Evolutionary conservation across 2,888 invertebrate genomes (phyloP).

Genomic region (Protophormia terraenovae): DNA sequence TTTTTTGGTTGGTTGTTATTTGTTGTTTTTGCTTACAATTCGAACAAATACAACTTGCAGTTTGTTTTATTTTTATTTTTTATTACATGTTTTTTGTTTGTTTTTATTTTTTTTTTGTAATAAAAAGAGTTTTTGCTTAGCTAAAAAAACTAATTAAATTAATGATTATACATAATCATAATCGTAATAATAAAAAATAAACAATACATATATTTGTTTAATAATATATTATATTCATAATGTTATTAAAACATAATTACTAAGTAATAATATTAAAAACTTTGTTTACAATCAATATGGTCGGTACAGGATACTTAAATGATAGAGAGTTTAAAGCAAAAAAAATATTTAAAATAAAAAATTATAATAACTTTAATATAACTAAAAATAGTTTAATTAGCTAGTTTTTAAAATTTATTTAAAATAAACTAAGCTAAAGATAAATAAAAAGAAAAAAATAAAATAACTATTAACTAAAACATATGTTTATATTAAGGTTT

Average conservation of each 20-base stretch:
- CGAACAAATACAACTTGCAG: conserved; percentile 77
- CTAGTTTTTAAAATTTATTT: conserved; percentile 1
- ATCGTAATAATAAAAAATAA: conserved; percentile 45
- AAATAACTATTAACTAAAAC: not conserved
- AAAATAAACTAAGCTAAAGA: conserved; percentile 18
- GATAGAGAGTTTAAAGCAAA: not conserved
- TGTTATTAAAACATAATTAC: conserved; percentile 39
- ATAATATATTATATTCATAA: conserved; percentile 18
- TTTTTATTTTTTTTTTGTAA: conserved; percentile 50
- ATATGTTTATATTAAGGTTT: no score
- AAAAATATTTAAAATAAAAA: not conserved
- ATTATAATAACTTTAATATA: not conserved
- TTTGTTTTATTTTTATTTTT: conserved; percentile 51
- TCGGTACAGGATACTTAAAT: not conserved
- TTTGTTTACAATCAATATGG: conserved; percentile 20
- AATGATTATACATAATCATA: conserved; percentile 56
- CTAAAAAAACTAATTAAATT: conserved; percentile 54
- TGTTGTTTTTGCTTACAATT: conserved; percentile 68
- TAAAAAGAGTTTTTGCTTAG: conserved; percentile 63
- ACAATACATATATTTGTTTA: conserved; percentile 12
- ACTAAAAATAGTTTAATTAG: not conserved
- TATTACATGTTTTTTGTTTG: conserved; percentile 36
- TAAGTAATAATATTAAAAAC: not conserved
- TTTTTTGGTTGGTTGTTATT: conserved; percentile 67
- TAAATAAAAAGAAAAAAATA: conserved; percentile 28